Conservation (phyloP, 2,797 vertebrate genomes). For the Babyrousa celebensis region DNA sequence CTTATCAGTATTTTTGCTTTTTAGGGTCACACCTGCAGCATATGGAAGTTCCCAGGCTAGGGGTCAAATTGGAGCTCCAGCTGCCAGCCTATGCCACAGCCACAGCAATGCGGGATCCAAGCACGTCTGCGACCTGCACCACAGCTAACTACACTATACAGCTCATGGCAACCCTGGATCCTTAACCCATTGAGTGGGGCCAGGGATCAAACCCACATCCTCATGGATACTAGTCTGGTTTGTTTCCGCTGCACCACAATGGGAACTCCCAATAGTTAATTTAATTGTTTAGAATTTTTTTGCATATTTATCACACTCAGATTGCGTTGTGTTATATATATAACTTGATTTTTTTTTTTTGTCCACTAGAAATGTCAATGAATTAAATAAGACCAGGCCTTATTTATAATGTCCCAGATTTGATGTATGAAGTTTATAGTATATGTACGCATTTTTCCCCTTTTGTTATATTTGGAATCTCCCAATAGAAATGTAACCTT, state of each 20-base stretch:
- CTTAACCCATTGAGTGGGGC: too few species aligned
- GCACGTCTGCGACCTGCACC: too few species aligned
- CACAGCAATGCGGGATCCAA: too few species aligned
- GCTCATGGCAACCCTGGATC: too few species aligned
- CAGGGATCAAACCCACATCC: too few species aligned
- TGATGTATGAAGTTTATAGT: conserved; percentile 76
- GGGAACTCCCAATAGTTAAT: neutral
- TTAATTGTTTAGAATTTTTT: conserved; percentile 62
- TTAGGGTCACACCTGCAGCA: too few species aligned
- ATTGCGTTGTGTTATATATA: conserved; percentile 52
- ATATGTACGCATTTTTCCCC: conserved; percentile 71
- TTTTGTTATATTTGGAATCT: conserved; percentile 84
- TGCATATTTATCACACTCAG: conserved; percentile 39
- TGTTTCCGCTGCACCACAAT: too few species aligned
- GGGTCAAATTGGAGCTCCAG: too few species aligned
- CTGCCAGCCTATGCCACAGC: too few species aligned
- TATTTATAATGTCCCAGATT: conserved; percentile 75
- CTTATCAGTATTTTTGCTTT: neutral
- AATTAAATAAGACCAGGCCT: conserved; percentile 81
- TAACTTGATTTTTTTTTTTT: conserved; percentile 67
- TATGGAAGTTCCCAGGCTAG: too few species aligned
- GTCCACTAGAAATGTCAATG: conserved; percentile 65
- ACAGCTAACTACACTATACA: too few species aligned
- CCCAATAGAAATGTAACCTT: conserved; percentile 75
- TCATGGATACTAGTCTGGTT: too few species aligned